Conservation (phyloP, 2,797 vertebrate genomes). For the Ptychobarbus kaznakovi region DNA sequence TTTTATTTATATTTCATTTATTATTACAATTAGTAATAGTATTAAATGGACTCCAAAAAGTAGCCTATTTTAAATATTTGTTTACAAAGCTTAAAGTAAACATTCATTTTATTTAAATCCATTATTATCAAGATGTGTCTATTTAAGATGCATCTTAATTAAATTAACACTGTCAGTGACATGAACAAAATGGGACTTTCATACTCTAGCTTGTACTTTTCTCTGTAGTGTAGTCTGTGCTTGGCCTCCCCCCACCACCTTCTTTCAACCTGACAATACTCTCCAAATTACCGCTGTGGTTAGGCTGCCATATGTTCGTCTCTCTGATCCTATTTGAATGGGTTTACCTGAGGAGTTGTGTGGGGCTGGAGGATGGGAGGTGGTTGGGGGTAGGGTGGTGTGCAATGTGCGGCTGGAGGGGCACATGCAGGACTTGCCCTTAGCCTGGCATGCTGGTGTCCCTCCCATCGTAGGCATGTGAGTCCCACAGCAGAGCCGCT, state of each 20-base stretch:
- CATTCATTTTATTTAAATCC: not conserved
- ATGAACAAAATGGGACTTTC: not conserved
- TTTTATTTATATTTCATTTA: not conserved
- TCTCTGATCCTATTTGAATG: conserved; percentile 76
- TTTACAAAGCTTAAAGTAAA: not conserved
- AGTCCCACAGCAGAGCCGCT: conserved; percentile 8
- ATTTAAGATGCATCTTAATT: not conserved
- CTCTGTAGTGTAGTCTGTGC: not conserved
- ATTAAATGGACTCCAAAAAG: not conserved
- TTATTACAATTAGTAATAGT: not conserved
- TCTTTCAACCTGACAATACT: conserved; percentile 57
- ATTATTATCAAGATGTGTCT: not conserved
- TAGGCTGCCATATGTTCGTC: conserved; percentile 74
- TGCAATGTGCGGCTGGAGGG: conserved; percentile 33
- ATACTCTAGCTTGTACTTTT: not conserved
- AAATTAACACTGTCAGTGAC: not conserved
- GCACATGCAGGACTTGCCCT: conserved; percentile 50
- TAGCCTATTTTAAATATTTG: not conserved
- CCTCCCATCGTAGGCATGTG: conserved; percentile 14
- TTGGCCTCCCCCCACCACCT: not conserved
- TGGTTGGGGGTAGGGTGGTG: conserved; percentile 7
- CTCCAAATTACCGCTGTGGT: conserved; percentile 56
- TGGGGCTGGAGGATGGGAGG: conserved; percentile 39
- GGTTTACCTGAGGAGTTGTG: conserved; percentile 66
- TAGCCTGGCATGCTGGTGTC: conserved; percentile 33